Evolutionary conservation across 2,888 invertebrate genomes (phyloP).

Genomic region (Drosophila stalkeri): DNA sequence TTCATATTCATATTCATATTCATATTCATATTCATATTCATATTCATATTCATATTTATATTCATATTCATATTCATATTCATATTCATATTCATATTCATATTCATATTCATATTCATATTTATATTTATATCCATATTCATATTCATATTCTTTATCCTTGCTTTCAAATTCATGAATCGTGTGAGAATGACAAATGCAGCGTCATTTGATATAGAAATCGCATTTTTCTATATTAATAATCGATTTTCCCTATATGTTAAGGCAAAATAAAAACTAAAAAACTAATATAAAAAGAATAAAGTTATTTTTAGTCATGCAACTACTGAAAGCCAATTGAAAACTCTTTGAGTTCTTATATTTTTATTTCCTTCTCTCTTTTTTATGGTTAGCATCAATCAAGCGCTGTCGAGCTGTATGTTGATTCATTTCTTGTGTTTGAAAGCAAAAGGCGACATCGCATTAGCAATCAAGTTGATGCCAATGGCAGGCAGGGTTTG

Average conservation of each 20-base stretch:
- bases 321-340: background rate
- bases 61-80: background rate
- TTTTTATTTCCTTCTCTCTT: background rate
- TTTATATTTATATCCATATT: no score
- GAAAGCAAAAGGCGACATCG: background rate
- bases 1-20: background rate
- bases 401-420: background rate
- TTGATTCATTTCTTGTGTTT: background rate
- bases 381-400: constrained; percentile 1
- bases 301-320: background rate
- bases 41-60: background rate
- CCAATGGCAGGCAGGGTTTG: background rate
- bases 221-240: background rate
- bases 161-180: no score
- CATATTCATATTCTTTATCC: no score
- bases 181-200: background rate
- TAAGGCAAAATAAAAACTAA: background rate
- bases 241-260: background rate
- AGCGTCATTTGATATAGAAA: background rate
- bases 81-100: no score
- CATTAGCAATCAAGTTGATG: background rate
- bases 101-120: no score
- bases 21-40: background rate
- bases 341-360: background rate
- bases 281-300: background rate